Base-by-base conservation (phyloP, 2,888 invertebrate genomes). In the Pegoplata infirma region DNA sequence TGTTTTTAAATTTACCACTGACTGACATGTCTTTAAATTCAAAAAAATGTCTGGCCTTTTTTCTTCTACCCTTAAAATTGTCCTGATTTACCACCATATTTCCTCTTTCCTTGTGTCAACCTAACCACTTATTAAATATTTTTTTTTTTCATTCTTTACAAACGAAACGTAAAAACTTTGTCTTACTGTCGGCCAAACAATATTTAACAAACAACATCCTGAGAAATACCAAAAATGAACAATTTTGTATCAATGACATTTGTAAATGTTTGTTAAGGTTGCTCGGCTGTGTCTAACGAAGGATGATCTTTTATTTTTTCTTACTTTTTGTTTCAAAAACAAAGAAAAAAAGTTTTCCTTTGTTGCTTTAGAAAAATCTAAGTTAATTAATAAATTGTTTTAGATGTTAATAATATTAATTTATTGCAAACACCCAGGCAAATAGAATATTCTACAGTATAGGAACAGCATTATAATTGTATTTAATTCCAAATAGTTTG, bases 341-440 rank as follows among this genome's bases (percentile, higher is more conserved):
- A 21, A 44, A 12, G 36, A 16, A 25, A 61, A n/a, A n/a, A 71
- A 55, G 10, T 71, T 66, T 66, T 72, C 17, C 6, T 46, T 46
- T 55, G 16, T 46, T 44, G 17, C 25, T 17, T 49, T 58, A 23
- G 17, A 12, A 58, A 47, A 28, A 36, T 51, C 58, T 51, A 19
- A 66, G 66, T 73, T 73, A 73, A 73, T 73, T 66, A 66, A 73
- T 73, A 73, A 73, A 73, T 66, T 73, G 72, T 73, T 51, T 73
- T 49, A 53, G 32, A 66, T 73, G 51, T 66, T 51, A 66, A 73
- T 44, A 73, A 56, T 16, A 58, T 64, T 28, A 64, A 51, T 49
- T 58, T 73, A 64, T 51, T 64, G 40, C 64, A n/a, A 10, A 17
- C 64, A 19, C 56, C 12, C 7, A 53, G 5, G 14, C 21, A 46